These are phyloP conservation scores for Sinella curviseta DNA, from an alignment of 1,140 invertebrate species.

Conservation along the genomic window DNA sequence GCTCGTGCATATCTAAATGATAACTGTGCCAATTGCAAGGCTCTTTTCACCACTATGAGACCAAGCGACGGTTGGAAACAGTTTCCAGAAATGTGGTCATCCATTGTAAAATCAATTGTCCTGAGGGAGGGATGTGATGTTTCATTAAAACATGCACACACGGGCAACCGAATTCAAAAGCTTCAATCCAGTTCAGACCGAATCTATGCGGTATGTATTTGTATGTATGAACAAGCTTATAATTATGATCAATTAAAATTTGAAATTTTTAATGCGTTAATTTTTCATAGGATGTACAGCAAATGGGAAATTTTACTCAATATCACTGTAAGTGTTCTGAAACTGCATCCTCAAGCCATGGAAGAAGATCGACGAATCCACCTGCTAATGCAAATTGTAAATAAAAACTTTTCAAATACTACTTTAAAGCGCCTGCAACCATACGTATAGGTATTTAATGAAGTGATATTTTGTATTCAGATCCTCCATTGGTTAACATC, in stretches of 20 bases:
- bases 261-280: too few relatives aligned
- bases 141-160: slow-evolving; percentile 1
- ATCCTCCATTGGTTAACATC: neutral
- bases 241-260: neutral
- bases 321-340: neutral
- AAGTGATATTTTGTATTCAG: neutral
- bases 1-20: slow-evolving; percentile 20
- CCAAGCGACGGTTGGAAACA: neutral
- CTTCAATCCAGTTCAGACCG: neutral
- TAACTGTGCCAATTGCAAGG: slow-evolving; percentile 27
- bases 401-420: too few relatives aligned
- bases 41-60: slow-evolving; percentile 22
- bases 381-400: neutral
- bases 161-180: slow-evolving; percentile 13
- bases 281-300: neutral
- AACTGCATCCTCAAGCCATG: neutral
- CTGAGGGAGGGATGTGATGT: slow-evolving; percentile 26
- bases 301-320: neutral
- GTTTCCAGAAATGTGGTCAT: neutral
- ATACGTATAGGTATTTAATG: neutral
- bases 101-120: slow-evolving; percentile 26
- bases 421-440: too few relatives aligned
- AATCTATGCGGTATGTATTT: neutral
- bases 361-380: too few relatives aligned
- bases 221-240: neutral